These are phyloP conservation scores for Pseudomyrmex sp. DNA, from an alignment of 1,140 invertebrate species.

Conservation along the genomic window DNA sequence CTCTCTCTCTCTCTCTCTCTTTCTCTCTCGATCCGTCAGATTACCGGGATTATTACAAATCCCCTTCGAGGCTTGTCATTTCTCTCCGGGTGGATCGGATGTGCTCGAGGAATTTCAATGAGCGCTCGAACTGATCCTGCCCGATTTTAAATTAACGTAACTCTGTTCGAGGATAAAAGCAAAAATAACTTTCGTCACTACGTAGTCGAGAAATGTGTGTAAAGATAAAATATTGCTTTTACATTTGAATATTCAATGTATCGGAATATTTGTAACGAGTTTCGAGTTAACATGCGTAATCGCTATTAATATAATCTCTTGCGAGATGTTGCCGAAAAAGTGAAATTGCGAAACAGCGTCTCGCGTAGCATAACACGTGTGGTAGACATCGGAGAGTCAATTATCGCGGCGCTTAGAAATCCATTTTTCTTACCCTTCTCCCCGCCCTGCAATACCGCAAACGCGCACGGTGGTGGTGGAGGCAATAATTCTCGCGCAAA, in stretches of 20 bases:
- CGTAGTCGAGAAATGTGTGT: too few species aligned
- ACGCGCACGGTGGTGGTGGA: neutral
- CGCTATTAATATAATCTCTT: neutral
- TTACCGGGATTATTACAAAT: constrained; percentile 44
- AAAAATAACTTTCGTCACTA: neutral
- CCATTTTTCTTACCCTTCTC: constrained; percentile 39
- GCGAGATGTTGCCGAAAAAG: neutral
- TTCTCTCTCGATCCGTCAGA: constrained; percentile 23
- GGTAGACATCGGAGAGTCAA: constrained; percentile 17
- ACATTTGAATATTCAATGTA: too few species aligned
- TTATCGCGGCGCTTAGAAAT: constrained; percentile 41
- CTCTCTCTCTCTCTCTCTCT: neutral
- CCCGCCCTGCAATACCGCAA: neutral
- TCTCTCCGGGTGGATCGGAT: neutral
- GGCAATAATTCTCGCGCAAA: constrained; percentile 52
- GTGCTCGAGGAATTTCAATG: constrained; percentile 50
- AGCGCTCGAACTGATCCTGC: constrained; percentile 17
- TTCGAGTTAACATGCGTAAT: neutral
- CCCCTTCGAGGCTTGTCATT: constrained; percentile 35
- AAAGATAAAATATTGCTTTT: too few species aligned
- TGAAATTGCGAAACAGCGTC: neutral
- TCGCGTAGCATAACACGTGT: neutral
- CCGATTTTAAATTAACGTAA: constrained; percentile 9
- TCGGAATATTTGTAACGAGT: too few species aligned
- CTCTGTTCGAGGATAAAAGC: neutral